Evolutionary conservation across 2,113 vertebrate genomes (phyloP).

Genomic region (Equus quagga): DNA sequence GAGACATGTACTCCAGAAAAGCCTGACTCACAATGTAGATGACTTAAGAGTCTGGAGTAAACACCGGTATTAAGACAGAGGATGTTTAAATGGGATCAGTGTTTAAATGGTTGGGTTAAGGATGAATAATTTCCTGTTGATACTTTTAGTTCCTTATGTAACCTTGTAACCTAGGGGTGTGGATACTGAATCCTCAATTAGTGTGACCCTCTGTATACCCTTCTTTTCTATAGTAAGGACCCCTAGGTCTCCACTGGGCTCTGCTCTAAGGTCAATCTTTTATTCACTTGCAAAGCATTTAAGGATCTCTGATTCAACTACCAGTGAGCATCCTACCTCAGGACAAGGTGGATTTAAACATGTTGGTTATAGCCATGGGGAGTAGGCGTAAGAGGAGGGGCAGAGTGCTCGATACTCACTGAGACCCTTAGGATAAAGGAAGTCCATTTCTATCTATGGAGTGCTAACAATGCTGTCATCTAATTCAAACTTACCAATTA

Average conservation of each 20-base stretch:
- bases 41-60: not conserved
- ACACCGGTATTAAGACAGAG: not conserved
- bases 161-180: not conserved
- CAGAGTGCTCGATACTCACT: not conserved
- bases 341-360: not conserved
- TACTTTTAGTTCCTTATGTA: not conserved
- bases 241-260: not conserved
- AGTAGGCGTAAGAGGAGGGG: not conserved
- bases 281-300: not conserved
- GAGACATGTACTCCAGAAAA: not conserved
- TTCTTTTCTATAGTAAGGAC: not conserved
- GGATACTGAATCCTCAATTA: not conserved
- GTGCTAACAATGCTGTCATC: not conserved
- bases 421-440: not conserved
- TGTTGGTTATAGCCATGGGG: not conserved
- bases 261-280: not conserved
- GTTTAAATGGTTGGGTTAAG: not conserved
- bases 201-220: not conserved
- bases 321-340: not conserved
- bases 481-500: not conserved
- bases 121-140: not conserved
- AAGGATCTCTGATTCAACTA: not conserved
- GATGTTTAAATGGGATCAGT: not conserved
- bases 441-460: not conserved
- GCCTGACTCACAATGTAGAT: not conserved